Percentiles rank a stretch among this genome's conserved stretches.
These are phyloP conservation scores for Carpatolechia fugitivella DNA, from an alignment of 2,888 invertebrate species.

Conservation along the genomic window DNA sequence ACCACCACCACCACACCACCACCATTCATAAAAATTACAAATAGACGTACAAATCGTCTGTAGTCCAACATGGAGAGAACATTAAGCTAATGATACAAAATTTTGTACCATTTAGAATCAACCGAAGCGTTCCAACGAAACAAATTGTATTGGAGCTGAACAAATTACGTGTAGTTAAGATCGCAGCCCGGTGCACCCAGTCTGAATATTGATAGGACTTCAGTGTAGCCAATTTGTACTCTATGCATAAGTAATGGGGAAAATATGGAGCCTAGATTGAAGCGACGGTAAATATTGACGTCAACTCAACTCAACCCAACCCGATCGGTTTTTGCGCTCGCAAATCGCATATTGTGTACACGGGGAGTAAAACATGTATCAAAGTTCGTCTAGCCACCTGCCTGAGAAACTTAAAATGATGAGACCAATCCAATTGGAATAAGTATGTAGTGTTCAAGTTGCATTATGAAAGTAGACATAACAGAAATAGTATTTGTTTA, in stretches of 20 bases:
- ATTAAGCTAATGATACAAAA: constrained; percentile 9
- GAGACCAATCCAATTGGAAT: no score
- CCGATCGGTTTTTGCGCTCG: constrained; percentile 9
- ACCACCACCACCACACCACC: no score
- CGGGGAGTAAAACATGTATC: background rate
- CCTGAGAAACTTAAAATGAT: background rate
- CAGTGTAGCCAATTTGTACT: constrained; percentile 70
- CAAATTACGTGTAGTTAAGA: constrained; percentile 17
- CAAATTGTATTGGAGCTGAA: constrained; percentile 9
- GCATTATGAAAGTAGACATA: no score
- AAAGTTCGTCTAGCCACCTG: background rate
- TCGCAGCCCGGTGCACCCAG: constrained; percentile 39
- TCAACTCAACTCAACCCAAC: background rate
- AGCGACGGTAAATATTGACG: constrained; percentile 65
- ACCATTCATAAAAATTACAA: background rate
- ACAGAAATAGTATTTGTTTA: no score
- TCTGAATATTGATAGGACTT: constrained; percentile 69
- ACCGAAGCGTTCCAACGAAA: constrained; percentile 5
- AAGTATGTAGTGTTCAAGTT: no score
- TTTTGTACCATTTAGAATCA: constrained; percentile 8
- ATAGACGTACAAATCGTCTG: background rate
- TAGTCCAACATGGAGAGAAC: background rate
- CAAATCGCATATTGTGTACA: constrained; percentile 9
- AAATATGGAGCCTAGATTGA: constrained; percentile 64
- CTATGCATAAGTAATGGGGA: constrained; percentile 76